Conservation (phyloP, 2,113 vertebrate species). For the Sinosuthora webbiana region DNA sequence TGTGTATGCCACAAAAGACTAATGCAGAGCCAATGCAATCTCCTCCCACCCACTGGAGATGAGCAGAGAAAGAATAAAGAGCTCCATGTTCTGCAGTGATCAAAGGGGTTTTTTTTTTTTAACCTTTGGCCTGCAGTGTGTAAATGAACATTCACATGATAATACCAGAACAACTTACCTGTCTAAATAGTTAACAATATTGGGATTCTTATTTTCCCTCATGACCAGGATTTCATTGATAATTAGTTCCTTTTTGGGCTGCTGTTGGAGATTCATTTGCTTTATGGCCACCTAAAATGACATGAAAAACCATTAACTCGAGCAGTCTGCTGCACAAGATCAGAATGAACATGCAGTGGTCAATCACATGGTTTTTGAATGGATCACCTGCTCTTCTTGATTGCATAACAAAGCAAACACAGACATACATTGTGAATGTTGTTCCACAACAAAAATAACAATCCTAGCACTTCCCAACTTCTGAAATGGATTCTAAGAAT, state of each 20-base stretch:
- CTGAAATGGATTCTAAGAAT: background rate
- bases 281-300: conserved; percentile 94
- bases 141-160: fast-evolving
- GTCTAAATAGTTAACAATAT: conserved; percentile 99
- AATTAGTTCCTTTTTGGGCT: conserved; percentile 99
- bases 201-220: conserved; percentile 99
- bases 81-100: background rate
- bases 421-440: fast-evolving
- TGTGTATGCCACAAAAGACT: background rate
- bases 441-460: background rate
- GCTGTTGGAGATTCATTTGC: conserved; percentile 99
- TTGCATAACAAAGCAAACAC: background rate
- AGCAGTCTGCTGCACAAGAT: background rate
- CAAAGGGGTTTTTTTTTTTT: background rate
- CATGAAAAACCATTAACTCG: background rate
- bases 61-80: background rate
- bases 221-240: conserved; percentile 99
- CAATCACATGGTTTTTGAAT: background rate
- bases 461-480: background rate
- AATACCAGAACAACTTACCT: conserved; percentile 77
- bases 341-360: background rate
- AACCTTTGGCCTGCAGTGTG: background rate
- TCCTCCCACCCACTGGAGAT: background rate
- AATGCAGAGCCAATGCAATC: background rate
- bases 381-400: background rate